Evolutionary conservation across 2,113 vertebrate species (phyloP), one percentile per base, ranked within the genome.

Genomic region (Thamnaconus septentrionalis): DNA sequence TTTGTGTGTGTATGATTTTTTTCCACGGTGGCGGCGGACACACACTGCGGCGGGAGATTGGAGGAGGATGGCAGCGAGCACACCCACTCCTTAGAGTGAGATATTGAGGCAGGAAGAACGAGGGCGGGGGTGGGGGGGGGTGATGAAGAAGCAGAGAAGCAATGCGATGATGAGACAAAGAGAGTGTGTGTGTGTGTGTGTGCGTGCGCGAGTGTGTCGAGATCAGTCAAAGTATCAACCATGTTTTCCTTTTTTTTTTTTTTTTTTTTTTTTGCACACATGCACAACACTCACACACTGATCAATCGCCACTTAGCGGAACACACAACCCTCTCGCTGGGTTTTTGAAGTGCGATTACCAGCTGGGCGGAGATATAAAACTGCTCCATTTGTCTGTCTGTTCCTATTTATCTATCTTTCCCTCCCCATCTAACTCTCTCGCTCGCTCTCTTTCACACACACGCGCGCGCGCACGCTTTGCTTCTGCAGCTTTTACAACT

Each of bases 1-100:
- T 65, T 60, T 66, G 41, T 40, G 11, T n/a, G 48, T 50, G 56
- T 71, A 58, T 50, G 73, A 82, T 76, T 82, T 78, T 82, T 78
- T 74, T 86, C 89, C 78, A 80, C 83, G 83, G 84, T 87, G 82
- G 86, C 47, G 84, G 71, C 46, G 82, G 81, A 82, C 83, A 87
- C 91, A 89, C 79, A 88, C 89, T 83, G 90, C 80, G 90, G 66
- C 43, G 55, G 78, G 79, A 88, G 87, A 93, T 91, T 91, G 88
- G 76, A 86, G 79, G 55, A 76, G 74, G 75, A 85, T 64, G 69
- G 80, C 31, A 5, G 57, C 56, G 80, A 90, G 88, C 91, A 93
- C 91, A 91, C 75, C 53, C 76, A 78, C 79, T 69, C 66, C 59
- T 71, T 55, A 45, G 69, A 78, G 61, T 54, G 47, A 77, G 59